Evolutionary conservation across 2,113 vertebrate genomes (phyloP).

Genomic region (Actinemys pallida): DNA sequence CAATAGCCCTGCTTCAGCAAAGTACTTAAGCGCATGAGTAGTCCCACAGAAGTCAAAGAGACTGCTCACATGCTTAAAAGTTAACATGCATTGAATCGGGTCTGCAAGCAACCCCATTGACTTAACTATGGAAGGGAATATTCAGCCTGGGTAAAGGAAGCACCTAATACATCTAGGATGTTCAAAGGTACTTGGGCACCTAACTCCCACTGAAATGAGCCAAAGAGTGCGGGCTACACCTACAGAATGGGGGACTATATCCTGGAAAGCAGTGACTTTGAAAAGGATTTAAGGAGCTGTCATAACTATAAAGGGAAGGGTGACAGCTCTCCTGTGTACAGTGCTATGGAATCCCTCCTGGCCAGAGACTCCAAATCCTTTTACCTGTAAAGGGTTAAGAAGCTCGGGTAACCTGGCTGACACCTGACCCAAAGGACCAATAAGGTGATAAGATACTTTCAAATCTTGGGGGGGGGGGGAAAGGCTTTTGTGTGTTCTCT

Average conservation of each 20-base stretch:
- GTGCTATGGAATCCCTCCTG: no score
- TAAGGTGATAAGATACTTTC: no score
- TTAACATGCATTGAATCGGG: neutral
- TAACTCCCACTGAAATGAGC: accelerated
- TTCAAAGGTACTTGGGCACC: neutral
- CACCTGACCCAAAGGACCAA: no score
- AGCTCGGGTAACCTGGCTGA: no score
- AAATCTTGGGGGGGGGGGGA: no score
- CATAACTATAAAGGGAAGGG: no score
- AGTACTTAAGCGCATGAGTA: neutral
- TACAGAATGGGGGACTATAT: neutral
- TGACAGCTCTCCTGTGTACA: no score
- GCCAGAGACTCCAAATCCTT: no score
- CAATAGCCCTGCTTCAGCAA: neutral
- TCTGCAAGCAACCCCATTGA: neutral
- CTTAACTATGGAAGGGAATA: neutral
- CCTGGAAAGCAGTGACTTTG: neutral
- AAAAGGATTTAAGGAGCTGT: neutral
- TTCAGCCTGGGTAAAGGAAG: neutral
- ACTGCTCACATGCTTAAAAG: neutral
- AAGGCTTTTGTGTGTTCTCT: no score
- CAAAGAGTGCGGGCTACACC: neutral
- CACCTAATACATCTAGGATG: neutral
- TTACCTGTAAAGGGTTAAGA: no score
- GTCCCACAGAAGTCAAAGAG: neutral